Evolutionary conservation across 2,888 invertebrate genomes (phyloP).

Genomic region (Ormyrus rosae): DNA sequence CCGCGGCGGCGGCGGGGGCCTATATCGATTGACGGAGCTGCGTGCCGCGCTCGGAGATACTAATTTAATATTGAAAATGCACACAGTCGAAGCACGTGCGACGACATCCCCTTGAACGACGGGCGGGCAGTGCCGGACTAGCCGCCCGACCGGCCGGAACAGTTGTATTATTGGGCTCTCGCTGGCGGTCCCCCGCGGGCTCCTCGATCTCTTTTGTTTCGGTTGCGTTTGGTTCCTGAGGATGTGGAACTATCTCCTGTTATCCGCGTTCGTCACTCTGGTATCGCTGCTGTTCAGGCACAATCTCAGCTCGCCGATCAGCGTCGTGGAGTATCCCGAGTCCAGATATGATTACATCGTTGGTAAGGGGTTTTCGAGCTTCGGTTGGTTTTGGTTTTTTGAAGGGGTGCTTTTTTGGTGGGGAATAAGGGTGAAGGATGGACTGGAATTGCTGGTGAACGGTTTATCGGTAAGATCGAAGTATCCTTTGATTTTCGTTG

Average conservation of each 20-base stretch:
- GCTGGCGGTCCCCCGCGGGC: background rate
- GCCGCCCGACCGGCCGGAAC: background rate
- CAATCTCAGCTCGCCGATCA: conserved; percentile 64
- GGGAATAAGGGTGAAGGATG: too few relatives aligned
- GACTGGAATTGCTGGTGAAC: too few relatives aligned
- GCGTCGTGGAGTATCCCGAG: conserved; percentile 67
- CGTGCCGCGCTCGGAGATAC: conserved; percentile 52
- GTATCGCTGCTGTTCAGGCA: conserved; percentile 68
- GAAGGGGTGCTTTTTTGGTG: too few relatives aligned
- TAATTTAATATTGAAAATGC: conserved; percentile 73
- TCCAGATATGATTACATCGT: conserved; percentile 71
- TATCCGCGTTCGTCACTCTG: conserved; percentile 64
- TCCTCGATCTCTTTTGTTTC: conserved; percentile 1
- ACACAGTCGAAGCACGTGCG: conserved; percentile 50
- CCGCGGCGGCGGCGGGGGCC: too few relatives aligned
- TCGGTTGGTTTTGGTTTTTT: background rate
- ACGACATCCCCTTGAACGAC: too few relatives aligned
- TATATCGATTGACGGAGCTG: conserved; percentile 61
- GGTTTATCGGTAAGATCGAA: too few relatives aligned
- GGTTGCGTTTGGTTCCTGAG: background rate
- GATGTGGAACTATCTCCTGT: conserved; percentile 69
- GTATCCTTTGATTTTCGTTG: too few relatives aligned
- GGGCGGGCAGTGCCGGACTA: background rate
- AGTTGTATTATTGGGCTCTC: too few relatives aligned
- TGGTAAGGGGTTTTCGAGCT: conserved; percentile 63